phyloP scores from a whole-genome alignment of 2,113 vertebrate species.

The Sceloporus tristichus region DNA sequence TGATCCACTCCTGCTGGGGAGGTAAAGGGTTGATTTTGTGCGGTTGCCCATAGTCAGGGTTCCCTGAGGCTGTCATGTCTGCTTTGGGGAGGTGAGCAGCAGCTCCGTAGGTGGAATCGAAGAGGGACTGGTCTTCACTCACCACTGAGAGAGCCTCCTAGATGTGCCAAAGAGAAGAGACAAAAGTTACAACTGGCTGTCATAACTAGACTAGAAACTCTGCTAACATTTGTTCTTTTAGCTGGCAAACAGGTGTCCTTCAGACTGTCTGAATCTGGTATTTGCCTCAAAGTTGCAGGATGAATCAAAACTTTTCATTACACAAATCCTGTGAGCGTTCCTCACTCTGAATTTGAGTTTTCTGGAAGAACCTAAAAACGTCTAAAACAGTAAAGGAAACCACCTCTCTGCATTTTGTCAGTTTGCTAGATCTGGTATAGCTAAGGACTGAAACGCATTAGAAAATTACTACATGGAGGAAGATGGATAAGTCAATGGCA shows the following conservation, averaged over 20 bases:
- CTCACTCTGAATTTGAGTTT: neutral
- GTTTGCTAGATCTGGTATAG: neutral
- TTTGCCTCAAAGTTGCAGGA: conserved; percentile 18
- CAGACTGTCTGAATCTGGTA: conserved; percentile 48
- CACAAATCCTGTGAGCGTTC: conserved; percentile 43
- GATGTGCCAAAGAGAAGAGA: conserved; percentile 55
- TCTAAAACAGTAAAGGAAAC: conserved; percentile 19
- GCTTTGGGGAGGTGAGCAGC: conserved; percentile 94
- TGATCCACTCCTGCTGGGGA: conserved; percentile 98
- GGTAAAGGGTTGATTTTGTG: conserved; percentile 97
- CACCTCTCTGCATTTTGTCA: neutral
- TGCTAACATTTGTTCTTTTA: conserved; percentile 38
- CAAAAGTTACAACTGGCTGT: conserved; percentile 11
- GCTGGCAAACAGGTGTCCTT: conserved; percentile 53
- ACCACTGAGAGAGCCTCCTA: conserved; percentile 99
- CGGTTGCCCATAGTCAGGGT: conserved; percentile 95
- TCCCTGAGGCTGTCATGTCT: conserved; percentile 98
- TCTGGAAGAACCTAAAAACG: conserved; percentile 34
- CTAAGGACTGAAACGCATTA: neutral
- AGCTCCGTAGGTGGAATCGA: conserved; percentile 94
- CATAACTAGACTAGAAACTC: conserved; percentile 25
- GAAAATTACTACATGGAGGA: neutral
- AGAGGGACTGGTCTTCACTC: conserved; percentile 99
- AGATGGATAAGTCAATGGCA: neutral
- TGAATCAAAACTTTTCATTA: conserved; percentile 27